Evolutionary conservation across 2,797 vertebrate species (phyloP), one percentile per base, ranked within the genome.

Genomic region (Rhyacichthys aspro): DNA sequence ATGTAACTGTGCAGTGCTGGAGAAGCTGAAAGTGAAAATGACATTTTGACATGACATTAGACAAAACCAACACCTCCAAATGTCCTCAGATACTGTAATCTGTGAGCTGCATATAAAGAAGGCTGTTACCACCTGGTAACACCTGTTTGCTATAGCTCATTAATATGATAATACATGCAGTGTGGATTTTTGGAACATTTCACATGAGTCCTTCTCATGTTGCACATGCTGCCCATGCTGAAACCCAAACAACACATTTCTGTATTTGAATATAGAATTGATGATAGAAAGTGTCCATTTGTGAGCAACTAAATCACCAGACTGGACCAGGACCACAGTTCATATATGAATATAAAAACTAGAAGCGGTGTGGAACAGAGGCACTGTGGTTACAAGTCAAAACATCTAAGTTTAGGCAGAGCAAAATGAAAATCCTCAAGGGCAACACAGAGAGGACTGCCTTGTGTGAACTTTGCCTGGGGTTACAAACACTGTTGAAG

Each of bases 381-480:
- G 11, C 15, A 41, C 7, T 23, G 10, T 23, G 36, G 37, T 18
- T n/a, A 48, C 33, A 16, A n/a, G 8, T 16, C 54, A 41, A 11
- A 16, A 43, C 53, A 56, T 49, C 19, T 18, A 15, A 58, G 39
- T 42, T 43, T 41, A 36, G 34, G 23, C 10, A 36, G 36, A 28
- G n/a, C 9, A 10, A 54, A 46, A 19, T 45, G 15, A 8, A 58
- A 39, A 69, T 48, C 14, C 16, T 62, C 17, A 8, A 41, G 28
- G 63, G 39, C 23, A 43, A 46, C 36, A 46, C 43, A 45, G 60
- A 43, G 16, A 34, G 50, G 39, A 58, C 38, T 61, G 34, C 44
- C 48, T 56, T 43, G 32, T 49, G 17, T 67, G 28, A 53, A 64
- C 47, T 63, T 37, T 63, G 49, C 65, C 65, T 19, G 46, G 14